Evolutionary conservation across 1,140 invertebrate genomes (phyloP).

Genomic region (Diabrotica virgifera): DNA sequence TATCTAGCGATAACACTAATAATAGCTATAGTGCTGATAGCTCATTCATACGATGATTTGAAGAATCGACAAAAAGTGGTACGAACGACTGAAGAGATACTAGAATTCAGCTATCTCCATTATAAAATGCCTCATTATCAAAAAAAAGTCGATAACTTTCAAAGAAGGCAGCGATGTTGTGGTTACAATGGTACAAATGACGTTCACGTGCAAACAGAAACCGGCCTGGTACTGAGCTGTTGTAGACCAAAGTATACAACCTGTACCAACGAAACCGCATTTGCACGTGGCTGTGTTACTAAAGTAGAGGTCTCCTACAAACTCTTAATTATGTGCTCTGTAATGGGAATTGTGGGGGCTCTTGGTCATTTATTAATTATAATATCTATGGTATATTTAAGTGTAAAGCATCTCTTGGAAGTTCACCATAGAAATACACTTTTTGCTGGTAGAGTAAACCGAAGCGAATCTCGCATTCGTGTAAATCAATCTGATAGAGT

Average conservation of each 20-base stretch:
- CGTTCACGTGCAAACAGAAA: not conserved
- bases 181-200: not conserved
- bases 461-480: too few species aligned
- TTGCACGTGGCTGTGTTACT: not conserved
- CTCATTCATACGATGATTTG: not conserved
- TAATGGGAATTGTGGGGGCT: not conserved
- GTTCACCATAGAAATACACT: too few species aligned
- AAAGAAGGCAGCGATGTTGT: constrained; percentile 5
- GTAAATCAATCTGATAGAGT: too few species aligned
- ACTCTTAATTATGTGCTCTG: not conserved
- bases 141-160: constrained; percentile 3
- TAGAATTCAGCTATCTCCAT: not conserved
- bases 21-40: not conserved
- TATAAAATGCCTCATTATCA: not conserved
- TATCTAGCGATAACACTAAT: not conserved
- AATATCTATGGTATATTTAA: not conserved
- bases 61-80: not conserved
- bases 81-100: not conserved
- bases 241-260: not conserved
- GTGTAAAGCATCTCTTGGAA: not conserved
- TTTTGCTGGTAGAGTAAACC: too few species aligned
- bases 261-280: not conserved
- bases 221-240: constrained; percentile 4
- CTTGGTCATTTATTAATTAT: not conserved
- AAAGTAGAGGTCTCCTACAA: not conserved